Percentiles rank a stretch among this genome's conserved stretches.
Evolutionary conservation across 2,113 vertebrate genomes (phyloP).

Genomic region (Oostethus manadensis): DNA sequence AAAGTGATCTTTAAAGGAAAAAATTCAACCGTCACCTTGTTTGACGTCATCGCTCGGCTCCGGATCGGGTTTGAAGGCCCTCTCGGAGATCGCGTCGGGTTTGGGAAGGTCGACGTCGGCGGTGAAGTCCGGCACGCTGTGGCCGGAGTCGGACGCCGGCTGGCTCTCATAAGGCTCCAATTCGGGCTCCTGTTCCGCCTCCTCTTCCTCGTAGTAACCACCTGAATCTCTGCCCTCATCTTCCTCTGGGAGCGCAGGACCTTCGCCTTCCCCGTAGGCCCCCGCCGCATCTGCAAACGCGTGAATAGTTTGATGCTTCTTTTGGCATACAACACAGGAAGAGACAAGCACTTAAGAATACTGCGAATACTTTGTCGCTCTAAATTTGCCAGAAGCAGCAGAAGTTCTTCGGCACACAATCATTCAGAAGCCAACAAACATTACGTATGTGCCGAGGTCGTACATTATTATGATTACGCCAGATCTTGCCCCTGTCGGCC

Average conservation of each 20-base stretch:
- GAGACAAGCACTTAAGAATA: too few relatives aligned
- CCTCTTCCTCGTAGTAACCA: conserved; percentile 59
- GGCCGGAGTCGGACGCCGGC: conserved; percentile 21
- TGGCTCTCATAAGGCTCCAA: conserved; percentile 40
- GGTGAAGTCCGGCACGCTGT: conserved; percentile 48
- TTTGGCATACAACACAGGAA: too few relatives aligned
- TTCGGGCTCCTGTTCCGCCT: conserved; percentile 47
- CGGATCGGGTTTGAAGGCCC: conserved; percentile 15
- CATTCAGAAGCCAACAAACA: too few relatives aligned
- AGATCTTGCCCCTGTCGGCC: too few relatives aligned
- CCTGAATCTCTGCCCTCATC: conserved; percentile 60
- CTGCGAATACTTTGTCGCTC: too few relatives aligned
- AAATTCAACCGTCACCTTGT: conserved; percentile 31
- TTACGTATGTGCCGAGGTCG: too few relatives aligned
- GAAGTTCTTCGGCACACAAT: too few relatives aligned
- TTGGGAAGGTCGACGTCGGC: conserved; percentile 50
- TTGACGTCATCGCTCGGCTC: conserved; percentile 14
- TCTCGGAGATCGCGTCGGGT: conserved; percentile 22
- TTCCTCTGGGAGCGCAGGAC: conserved; percentile 22
- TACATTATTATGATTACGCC: too few relatives aligned
- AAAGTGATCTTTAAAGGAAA: too few relatives aligned
- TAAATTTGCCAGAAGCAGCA: too few relatives aligned
- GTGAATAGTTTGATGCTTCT: not conserved
- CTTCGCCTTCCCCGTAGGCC: conserved; percentile 22
- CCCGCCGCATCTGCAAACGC: conserved; percentile 26